Conservation (phyloP, 2,888 invertebrate species). For the Tetragonula carbonaria region DNA sequence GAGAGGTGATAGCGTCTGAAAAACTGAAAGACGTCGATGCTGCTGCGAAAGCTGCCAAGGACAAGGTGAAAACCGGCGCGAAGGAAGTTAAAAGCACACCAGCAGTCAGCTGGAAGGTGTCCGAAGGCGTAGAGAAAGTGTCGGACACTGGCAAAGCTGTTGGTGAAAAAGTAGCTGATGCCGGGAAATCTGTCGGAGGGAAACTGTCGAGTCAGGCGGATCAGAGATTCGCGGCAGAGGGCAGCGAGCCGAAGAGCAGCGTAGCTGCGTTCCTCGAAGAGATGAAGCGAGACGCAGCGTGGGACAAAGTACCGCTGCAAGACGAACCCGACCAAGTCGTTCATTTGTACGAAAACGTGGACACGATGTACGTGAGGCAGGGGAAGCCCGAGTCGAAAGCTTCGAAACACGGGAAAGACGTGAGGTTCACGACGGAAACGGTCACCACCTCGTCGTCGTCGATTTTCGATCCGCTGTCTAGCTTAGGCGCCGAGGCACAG, state of each 20-base stretch:
- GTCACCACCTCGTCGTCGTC: background rate
- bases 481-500: slow-evolving; percentile 1
- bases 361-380: background rate
- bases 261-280: slow-evolving; percentile 67
- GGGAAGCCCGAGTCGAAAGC: background rate
- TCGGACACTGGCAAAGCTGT: background rate
- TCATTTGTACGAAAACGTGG: slow-evolving; percentile 23
- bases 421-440: background rate
- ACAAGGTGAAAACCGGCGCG: slow-evolving; percentile 37
- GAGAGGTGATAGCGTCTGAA: slow-evolving; percentile 43
- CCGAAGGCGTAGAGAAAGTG: background rate
- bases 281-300: slow-evolving; percentile 69
- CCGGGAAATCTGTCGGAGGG: background rate
- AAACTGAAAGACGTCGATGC: slow-evolving; percentile 49
- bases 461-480: slow-evolving; percentile 11
- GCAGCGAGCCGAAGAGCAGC: slow-evolving; percentile 13
- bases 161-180: background rate
- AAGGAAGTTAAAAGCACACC: slow-evolving; percentile 57
- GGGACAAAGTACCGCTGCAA: slow-evolving; percentile 35
- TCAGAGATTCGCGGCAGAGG: background rate
- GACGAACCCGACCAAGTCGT: background rate
- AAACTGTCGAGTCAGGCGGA: background rate
- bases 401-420: background rate
- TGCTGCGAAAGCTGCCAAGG: slow-evolving; percentile 61
- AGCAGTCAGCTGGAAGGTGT: slow-evolving; percentile 48